Evolutionary conservation across 2,888 invertebrate species (phyloP).

Genomic region (Lithophane socia): DNA sequence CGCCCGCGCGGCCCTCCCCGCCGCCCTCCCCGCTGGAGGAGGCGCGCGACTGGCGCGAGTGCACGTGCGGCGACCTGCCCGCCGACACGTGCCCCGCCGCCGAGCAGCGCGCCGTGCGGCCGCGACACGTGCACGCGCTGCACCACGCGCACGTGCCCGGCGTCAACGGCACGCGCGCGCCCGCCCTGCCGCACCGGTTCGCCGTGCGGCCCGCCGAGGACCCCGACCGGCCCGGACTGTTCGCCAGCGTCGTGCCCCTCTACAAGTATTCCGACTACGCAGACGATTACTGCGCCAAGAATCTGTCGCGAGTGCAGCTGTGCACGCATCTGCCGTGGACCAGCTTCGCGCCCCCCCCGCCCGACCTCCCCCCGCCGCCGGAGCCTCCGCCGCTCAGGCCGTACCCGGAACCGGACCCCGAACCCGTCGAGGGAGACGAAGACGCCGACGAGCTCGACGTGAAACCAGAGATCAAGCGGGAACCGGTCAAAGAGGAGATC

Average conservation of each 20-base stretch:
- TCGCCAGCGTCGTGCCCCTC: slow-evolving; percentile 84
- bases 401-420: slow-evolving; percentile 79
- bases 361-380: slow-evolving; percentile 80
- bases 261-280: slow-evolving; percentile 88
- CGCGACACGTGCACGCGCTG: slow-evolving; percentile 88
- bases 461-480: slow-evolving; percentile 48
- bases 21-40: slow-evolving; percentile 75
- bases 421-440: slow-evolving; percentile 70
- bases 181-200: slow-evolving; percentile 80
- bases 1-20: slow-evolving; percentile 64
- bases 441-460: slow-evolving; percentile 48
- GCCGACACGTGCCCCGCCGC: slow-evolving; percentile 80
- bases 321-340: slow-evolving; percentile 81
- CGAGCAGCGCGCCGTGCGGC: slow-evolving; percentile 83
- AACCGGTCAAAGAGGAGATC: slow-evolving; percentile 56
- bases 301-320: slow-evolving; percentile 81
- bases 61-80: slow-evolving; percentile 78
- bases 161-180: slow-evolving; percentile 91
- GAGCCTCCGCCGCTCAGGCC: slow-evolving; percentile 81
- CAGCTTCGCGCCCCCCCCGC: slow-evolving; percentile 84
- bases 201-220: slow-evolving; percentile 80
- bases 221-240: slow-evolving; percentile 79
- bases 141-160: slow-evolving; percentile 90
- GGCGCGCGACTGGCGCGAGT: slow-evolving; percentile 75
- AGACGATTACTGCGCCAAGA: slow-evolving; percentile 86